Evolutionary conservation across 2,113 vertebrate species (phyloP), one percentile per base, ranked within the genome.

Genomic region (Paedocypris sp.): DNA sequence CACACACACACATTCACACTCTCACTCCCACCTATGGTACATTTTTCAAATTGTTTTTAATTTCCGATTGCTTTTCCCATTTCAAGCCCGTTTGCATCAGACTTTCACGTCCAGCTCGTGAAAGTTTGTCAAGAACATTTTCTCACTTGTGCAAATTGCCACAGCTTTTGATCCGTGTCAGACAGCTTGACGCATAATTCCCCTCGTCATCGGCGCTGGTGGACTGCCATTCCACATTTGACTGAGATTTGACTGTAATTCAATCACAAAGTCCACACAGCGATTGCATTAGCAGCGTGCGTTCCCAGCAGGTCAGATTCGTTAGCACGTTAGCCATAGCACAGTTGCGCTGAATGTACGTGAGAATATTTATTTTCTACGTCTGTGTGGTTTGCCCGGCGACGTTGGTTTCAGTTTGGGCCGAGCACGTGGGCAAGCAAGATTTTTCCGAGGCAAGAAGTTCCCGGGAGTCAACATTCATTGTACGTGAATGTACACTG

Each of bases 301-400:
- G 15, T 57, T 36, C 39, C 38, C 39, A 32, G 38, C 39, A 41
- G 15, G 52, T 56, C 41, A 56, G 52, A 58, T 43, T 58, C 39
- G 31, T 58, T 58, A 45, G 54, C 54, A 22, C 29, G 36, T 56
- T 58, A 43, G 39, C 26, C 26, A 9, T 25, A 56, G 36, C 52
- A 41, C 39, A 56, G 52, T 36, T 41, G 36, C 23, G 50, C 50
- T 42, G 41, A 29, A 43, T 43, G 53, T 57, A 43, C 31, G 39
- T 58, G 54, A 6, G 26, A 58, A 36, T 58, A 32, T 58, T 58
- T 58, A 58, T 43, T 58, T 58, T 58, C 54, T 26, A 32, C 32
- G 39, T 25, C 39, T 4, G 6, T 58, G 39, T 43, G 54, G 54
- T 58, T 43, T 58, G 18, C 54, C 39, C 26, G 39, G 52, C 23